Evolutionary conservation across 1,140 invertebrate genomes (phyloP), one percentile per base, ranked within the genome.

Genomic region (Vanessa tameamea): DNA sequence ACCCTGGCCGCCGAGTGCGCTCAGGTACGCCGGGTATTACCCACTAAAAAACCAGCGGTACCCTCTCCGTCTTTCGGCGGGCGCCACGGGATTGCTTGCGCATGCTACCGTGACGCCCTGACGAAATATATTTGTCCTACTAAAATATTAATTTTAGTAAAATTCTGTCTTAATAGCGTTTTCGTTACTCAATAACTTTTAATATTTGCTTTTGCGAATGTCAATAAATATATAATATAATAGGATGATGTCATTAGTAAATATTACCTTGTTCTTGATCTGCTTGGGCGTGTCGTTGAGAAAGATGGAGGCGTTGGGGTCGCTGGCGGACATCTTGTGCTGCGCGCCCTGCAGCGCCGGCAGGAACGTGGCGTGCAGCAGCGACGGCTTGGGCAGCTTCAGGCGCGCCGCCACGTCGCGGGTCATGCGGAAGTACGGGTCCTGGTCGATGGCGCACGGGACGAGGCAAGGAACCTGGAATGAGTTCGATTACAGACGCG

Each of bases 391-490:
- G 0, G 95, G 95, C 85, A 95, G 96, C 23, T 96, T 97, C 14
- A 99, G 92, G 71, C 95, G 95, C 0, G 98, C 98, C 0, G 98
- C 97, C 20, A 99, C 98, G 93, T 99, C 99, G 73, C 99, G 94
- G 0, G 98, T 98, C 98, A 99, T 99, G 70, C 99, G 95, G 92
- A 99, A 99, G 92, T 99, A 99, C 0, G 99, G 99, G 93, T 99
- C 99, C 95, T 99, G 99, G 95, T 99, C 99, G 83, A 99, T 99
- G 43, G 98, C 99, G 93, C 99, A 99, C 0, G 99, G 99, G 78
- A 99, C 99, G 1, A 99, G 93, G 86, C 98, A 99, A 7, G 96
- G 97, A 1, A 94, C 57, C 92, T 93, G 77, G 2, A 81, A 72
- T 43, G 47, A 48, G 47, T 12, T 48, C 47, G 7, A 48, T 15